Percentiles rank a stretch among this genome's conserved stretches.
These are phyloP conservation scores for Antennarius maculatus DNA, from an alignment of 2,797 vertebrate genomes.

Conservation along the genomic window DNA sequence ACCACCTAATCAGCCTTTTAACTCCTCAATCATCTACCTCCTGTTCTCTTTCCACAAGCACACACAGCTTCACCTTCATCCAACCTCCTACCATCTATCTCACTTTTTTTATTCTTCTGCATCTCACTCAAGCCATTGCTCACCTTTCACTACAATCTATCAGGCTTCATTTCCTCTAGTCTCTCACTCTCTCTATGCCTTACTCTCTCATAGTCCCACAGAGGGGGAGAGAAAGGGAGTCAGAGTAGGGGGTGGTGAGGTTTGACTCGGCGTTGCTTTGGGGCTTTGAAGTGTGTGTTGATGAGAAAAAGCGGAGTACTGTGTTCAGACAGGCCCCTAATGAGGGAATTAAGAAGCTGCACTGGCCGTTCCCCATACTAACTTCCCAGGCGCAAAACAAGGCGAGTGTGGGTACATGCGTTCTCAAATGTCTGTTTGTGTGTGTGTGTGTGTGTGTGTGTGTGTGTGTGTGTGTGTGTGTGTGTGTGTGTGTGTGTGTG, in stretches of 20 bases:
- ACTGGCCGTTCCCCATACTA: conserved; percentile 87
- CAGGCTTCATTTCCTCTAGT: conserved; percentile 59
- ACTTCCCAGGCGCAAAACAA: conserved; percentile 80
- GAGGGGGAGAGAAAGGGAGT: conserved; percentile 39
- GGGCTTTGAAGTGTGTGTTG: conserved; percentile 93
- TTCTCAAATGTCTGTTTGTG: conserved; percentile 38
- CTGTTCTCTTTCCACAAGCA: conserved; percentile 44
- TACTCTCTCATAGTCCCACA: conserved; percentile 58
- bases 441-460: conserved; percentile 37
- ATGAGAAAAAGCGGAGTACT: conserved; percentile 87
- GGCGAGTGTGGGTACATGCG: conserved; percentile 56
- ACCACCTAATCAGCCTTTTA: conserved; percentile 73
- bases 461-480: conserved; percentile 50
- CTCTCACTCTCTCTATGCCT: conserved; percentile 52
- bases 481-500: conserved; percentile 40
- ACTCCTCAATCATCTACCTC: conserved; percentile 64
- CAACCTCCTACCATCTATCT: conserved; percentile 40
- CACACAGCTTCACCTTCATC: conserved; percentile 49
- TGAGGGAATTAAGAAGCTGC: conserved; percentile 94
- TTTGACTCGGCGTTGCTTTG: conserved; percentile 69
- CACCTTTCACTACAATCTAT: conserved; percentile 56
- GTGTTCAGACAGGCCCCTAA: conserved; percentile 91
- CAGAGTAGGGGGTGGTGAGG: conserved; percentile 65
- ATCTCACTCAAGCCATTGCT: conserved; percentile 57
- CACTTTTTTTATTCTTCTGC: conserved; percentile 52